Evolutionary conservation across 2,797 vertebrate genomes (phyloP).

Genomic region (Myioborus miniatus): DNA sequence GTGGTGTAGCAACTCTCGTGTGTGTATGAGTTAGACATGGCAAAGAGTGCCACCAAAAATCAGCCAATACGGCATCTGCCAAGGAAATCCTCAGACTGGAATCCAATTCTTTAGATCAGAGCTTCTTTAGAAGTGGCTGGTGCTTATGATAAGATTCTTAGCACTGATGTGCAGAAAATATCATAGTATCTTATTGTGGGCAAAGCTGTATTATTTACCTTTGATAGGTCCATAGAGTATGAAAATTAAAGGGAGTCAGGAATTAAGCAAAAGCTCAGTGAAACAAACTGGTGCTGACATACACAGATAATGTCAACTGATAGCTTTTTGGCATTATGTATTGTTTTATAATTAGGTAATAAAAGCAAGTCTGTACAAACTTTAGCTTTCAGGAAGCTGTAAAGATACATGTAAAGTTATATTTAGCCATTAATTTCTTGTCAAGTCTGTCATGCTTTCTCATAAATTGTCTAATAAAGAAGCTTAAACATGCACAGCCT

Average conservation of each 20-base stretch:
- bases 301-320: constrained; percentile 50
- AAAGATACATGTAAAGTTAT: constrained; percentile 18
- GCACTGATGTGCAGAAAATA: background rate
- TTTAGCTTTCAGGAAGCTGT: constrained; percentile 21
- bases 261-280: background rate
- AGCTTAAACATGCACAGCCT: background rate
- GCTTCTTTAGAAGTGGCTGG: background rate
- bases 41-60: background rate
- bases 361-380: constrained; percentile 47
- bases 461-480: background rate
- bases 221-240: background rate
- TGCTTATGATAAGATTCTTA: background rate
- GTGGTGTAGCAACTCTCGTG: rapidly evolving
- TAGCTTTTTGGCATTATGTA: constrained; percentile 18
- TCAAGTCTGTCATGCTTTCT: background rate
- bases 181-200: background rate
- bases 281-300: constrained; percentile 18
- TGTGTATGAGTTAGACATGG: background rate
- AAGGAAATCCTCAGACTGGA: background rate
- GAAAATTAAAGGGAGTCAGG: background rate
- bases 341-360: constrained; percentile 45
- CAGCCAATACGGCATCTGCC: background rate
- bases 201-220: background rate
- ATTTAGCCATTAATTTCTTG: constrained; percentile 35
- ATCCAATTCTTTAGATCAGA: background rate